Percentiles rank a stretch among this genome's conserved stretches.
Evolutionary conservation across 2,797 vertebrate genomes (phyloP).

Genomic region (Dendrocincla fuliginosa): DNA sequence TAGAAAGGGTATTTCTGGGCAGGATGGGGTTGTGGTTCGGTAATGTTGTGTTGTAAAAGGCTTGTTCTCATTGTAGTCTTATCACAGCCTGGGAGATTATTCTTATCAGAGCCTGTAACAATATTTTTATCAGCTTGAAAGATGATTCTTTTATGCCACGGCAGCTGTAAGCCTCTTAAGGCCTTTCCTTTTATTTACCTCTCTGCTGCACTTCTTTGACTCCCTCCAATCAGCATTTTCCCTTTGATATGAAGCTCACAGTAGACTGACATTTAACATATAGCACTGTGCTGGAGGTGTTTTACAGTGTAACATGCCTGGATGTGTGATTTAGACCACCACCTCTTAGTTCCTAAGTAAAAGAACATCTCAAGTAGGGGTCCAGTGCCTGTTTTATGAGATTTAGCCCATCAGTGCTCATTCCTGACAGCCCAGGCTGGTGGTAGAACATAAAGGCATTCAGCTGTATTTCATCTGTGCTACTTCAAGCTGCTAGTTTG

Average conservation of each 20-base stretch:
- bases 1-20: constrained; percentile 54
- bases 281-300: not conserved
- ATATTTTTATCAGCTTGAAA: constrained; percentile 59
- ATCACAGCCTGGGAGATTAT: constrained; percentile 44
- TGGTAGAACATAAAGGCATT: not conserved
- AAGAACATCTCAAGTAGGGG: not conserved
- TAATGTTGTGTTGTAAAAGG: constrained; percentile 18
- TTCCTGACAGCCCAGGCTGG: not conserved
- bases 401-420: not conserved
- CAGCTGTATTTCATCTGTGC: not conserved
- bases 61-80: constrained; percentile 52
- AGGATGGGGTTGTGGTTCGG: constrained; percentile 31
- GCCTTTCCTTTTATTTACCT: constrained; percentile 12
- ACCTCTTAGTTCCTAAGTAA: not conserved
- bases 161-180: constrained; percentile 7
- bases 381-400: not conserved
- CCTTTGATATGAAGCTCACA: not conserved
- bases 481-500: not conserved
- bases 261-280: not conserved
- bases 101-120: constrained; percentile 50
- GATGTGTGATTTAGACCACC: not conserved
- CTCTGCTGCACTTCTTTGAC: not conserved
- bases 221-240: not conserved
- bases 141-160: constrained; percentile 37
- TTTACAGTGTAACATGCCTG: not conserved